Evolutionary conservation across 2,113 vertebrate species (phyloP).

Genomic region (Prochilodus magdalenae): DNA sequence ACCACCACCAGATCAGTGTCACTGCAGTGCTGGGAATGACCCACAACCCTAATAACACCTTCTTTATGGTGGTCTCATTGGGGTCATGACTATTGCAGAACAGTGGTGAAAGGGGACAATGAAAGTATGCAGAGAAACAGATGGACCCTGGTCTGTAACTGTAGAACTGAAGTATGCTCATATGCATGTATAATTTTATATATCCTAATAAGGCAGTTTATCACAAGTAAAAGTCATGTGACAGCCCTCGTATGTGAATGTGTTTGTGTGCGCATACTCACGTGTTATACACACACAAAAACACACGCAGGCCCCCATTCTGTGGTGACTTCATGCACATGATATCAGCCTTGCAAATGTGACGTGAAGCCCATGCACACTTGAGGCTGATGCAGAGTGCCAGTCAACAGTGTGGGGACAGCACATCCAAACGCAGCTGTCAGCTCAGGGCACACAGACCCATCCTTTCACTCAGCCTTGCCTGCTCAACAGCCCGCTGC

Average conservation of each 20-base stretch:
- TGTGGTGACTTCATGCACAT: slow-evolving; percentile 80
- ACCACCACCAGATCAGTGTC: no score
- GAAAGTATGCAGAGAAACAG: no score
- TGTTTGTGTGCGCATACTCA: slow-evolving; percentile 25
- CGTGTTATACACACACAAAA: not conserved
- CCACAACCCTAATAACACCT: no score
- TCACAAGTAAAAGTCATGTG: no score
- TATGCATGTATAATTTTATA: no score
- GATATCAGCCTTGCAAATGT: slow-evolving; percentile 87
- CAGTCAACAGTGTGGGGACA: slow-evolving; percentile 84
- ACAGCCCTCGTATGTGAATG: not conserved
- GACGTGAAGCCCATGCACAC: slow-evolving; percentile 88
- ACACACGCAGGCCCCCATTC: slow-evolving; percentile 65
- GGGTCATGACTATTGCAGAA: no score
- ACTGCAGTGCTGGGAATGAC: no score
- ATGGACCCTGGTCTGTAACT: no score
- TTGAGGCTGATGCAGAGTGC: slow-evolving; percentile 92
- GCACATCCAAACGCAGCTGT: slow-evolving; percentile 88
- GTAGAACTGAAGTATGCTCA: no score
- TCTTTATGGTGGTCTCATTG: no score
- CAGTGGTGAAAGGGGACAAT: no score
- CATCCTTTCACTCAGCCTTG: slow-evolving; percentile 33
- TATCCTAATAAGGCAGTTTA: no score
- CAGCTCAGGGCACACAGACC: slow-evolving; percentile 62
- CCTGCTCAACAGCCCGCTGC: slow-evolving; percentile 61